Conservation (phyloP, 2,797 vertebrate genomes). For the Mus spretus region DNA sequence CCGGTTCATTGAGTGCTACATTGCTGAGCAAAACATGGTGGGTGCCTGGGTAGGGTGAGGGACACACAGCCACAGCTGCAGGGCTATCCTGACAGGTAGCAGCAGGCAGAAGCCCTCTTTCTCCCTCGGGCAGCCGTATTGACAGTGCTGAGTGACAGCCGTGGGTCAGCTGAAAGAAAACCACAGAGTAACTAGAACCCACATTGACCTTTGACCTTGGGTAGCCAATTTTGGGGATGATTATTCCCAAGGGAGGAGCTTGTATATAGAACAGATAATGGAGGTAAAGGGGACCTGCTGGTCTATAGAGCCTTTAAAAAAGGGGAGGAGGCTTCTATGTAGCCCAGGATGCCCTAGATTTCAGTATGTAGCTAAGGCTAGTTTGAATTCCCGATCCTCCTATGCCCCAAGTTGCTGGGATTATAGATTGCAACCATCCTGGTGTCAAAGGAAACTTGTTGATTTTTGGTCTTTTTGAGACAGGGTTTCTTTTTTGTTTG, state of each 20-base stretch:
- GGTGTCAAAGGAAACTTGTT: not conserved
- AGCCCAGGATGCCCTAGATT: not conserved
- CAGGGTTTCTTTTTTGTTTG: too few relatives aligned
- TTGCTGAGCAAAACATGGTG: conserved; percentile 99
- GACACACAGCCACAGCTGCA: not conserved
- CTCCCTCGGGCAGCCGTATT: not conserved
- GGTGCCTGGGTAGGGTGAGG: not conserved
- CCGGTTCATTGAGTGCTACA: conserved; percentile 97
- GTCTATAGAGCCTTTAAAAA: not conserved
- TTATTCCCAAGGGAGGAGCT: not conserved
- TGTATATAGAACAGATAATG: not conserved
- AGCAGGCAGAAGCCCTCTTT: not conserved
- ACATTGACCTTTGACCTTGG: not conserved
- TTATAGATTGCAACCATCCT: not conserved
- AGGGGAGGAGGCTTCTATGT: not conserved
- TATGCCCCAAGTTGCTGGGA: not conserved
- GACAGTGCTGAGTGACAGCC: not conserved
- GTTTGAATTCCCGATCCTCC: not conserved
- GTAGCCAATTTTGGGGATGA: not conserved
- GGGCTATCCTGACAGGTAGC: conserved; percentile 84
- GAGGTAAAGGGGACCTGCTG: not conserved
- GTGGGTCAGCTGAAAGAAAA: not conserved
- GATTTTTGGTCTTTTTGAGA: not conserved
- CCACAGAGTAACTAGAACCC: not conserved
- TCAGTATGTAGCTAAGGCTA: not conserved